Percentiles rank a stretch among this genome's conserved stretches.
These are phyloP conservation scores for Campylorhamphus procurvoides DNA, from an alignment of 2,113 vertebrate species.

Conservation along the genomic window DNA sequence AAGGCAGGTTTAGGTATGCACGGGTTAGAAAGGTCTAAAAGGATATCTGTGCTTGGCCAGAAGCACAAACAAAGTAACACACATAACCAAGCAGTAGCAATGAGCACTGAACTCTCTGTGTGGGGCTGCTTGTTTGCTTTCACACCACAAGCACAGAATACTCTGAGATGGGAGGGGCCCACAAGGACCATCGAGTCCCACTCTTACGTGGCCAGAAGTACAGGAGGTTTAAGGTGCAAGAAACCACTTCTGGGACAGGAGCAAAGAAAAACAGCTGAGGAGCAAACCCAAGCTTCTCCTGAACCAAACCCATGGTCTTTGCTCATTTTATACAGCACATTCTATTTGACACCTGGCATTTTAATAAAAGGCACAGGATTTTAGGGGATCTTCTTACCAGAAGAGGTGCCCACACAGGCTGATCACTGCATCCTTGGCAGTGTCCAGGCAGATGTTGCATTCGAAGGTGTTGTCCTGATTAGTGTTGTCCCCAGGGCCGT, in stretches of 20 bases:
- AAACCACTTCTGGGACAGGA: neutral
- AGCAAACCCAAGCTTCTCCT: neutral
- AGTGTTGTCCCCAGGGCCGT: constrained; percentile 78
- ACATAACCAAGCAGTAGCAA: neutral
- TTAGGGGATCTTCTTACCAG: constrained; percentile 79
- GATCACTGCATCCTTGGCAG: constrained; percentile 97
- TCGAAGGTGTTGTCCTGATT: constrained; percentile 96
- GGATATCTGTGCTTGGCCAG: neutral
- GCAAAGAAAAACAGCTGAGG: neutral
- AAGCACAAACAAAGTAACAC: neutral
- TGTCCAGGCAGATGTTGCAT: constrained; percentile 98
- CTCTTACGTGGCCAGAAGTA: neutral
- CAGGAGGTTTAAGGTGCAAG: neutral
- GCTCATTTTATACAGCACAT: neutral
- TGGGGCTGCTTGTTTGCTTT: neutral
- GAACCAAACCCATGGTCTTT: neutral
- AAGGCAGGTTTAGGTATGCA: neutral
- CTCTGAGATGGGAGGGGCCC: neutral
- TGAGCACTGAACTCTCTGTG: neutral
- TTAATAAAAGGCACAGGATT: neutral
- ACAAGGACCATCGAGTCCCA: neutral
- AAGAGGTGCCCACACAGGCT: constrained; percentile 98
- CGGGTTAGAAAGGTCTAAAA: neutral
- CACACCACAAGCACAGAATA: neutral
- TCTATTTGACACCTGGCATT: neutral